phyloP scores from a whole-genome alignment of 2,888 invertebrate genomes.

The Frankliniella intonsa region DNA sequence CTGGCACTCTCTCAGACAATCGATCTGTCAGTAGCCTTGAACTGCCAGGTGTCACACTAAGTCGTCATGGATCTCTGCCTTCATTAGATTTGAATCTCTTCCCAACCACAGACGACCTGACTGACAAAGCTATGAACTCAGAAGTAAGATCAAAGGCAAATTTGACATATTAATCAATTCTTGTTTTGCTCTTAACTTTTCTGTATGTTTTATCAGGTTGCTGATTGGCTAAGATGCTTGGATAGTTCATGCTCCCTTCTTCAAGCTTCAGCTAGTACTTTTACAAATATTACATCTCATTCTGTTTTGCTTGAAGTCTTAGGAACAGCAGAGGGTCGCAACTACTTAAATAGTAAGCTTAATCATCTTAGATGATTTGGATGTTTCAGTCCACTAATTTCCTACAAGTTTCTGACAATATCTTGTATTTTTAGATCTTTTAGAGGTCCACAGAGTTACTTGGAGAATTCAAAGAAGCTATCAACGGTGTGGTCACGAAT shows the following conservation, averaged over 20 bases:
- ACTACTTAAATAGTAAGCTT: background rate
- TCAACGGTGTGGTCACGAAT: background rate
- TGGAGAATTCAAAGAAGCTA: constrained; percentile 12
- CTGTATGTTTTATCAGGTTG: background rate
- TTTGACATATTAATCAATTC: background rate
- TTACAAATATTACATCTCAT: background rate
- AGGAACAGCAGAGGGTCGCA: background rate
- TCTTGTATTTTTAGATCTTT: background rate
- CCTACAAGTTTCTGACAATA: background rate
- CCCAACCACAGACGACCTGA: background rate
- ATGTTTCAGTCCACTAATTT: no score
- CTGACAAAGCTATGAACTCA: background rate
- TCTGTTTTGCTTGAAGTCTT: background rate
- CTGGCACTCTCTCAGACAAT: background rate
- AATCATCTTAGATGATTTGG: no score
- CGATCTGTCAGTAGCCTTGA: background rate
- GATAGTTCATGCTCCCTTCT: background rate
- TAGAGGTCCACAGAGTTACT: background rate
- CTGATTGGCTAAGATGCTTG: background rate
- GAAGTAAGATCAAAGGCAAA: background rate
- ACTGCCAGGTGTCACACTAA: background rate
- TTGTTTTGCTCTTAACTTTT: background rate
- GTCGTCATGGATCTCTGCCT: constrained; percentile 9
- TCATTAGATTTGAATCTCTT: constrained; percentile 10
- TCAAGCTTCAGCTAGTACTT: background rate